Conservation (phyloP, 2,113 vertebrate genomes). For the Orycteropus afer region DNA sequence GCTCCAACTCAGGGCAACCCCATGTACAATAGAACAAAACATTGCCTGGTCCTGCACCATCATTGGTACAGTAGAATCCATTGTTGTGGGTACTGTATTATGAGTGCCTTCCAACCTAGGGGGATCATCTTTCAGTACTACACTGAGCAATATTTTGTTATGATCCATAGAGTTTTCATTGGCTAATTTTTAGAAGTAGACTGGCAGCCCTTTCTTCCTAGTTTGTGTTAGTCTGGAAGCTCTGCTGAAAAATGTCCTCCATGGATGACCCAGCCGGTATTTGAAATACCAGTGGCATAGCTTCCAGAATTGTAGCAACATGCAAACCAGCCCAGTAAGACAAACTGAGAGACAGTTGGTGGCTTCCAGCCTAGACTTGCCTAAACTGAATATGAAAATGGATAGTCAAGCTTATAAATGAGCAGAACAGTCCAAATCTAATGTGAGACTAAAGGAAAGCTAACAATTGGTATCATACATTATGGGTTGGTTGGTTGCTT, state of each 20-base stretch:
- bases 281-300: background rate
- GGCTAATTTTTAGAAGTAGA: background rate
- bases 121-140: background rate
- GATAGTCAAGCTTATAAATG: slow-evolving; percentile 1
- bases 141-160: background rate
- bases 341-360: background rate
- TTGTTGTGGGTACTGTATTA: background rate
- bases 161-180: background rate
- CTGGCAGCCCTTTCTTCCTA: background rate
- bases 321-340: background rate
- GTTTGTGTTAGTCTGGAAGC: background rate
- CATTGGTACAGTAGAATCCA: background rate
- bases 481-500: slow-evolving; percentile 51
- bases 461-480: slow-evolving; percentile 29
- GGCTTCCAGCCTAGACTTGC: background rate
- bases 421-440: slow-evolving; percentile 37
- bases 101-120: background rate
- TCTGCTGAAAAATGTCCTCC: background rate
- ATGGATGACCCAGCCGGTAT: background rate
- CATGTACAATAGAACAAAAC: background rate
- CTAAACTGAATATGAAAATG: background rate
- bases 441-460: slow-evolving; percentile 7
- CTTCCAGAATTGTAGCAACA: background rate
- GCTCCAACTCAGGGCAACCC: background rate
- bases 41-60: background rate